A percentile compares a stretch with the other conserved stretches of the same genome.
Conservation (phyloP, 2,888 invertebrate genomes). For the Sarcophaga rosellei region DNA sequence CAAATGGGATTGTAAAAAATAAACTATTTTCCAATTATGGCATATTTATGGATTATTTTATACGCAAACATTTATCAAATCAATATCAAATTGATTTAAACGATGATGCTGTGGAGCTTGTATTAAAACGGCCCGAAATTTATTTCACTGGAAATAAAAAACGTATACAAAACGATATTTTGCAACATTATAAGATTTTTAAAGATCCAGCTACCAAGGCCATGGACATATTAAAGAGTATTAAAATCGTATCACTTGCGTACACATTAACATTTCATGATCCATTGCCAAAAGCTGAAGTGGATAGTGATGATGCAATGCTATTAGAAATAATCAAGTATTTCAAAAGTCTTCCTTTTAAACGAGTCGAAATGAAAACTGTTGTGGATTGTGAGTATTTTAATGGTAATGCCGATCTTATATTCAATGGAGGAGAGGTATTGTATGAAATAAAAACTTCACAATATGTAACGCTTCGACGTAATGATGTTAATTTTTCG, state of each 20-base stretch:
- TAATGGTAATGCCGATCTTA: conserved; percentile 34
- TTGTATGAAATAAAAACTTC: conserved; percentile 54
- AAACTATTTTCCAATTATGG: neutral
- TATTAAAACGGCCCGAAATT: neutral
- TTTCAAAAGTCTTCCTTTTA: conserved; percentile 12
- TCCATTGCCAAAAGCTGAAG: conserved; percentile 7
- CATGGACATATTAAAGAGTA: conserved; percentile 31
- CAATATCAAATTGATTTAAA: neutral
- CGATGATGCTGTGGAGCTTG: conserved; percentile 17
- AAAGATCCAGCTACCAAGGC: conserved; percentile 10
- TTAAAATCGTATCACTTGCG: conserved; percentile 31
- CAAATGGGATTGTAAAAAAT: neutral
- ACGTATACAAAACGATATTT: neutral
- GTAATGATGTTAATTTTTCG: neutral
- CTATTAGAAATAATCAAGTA: conserved; percentile 16
- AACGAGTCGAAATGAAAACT: neutral
- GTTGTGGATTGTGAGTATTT: conserved; percentile 12
- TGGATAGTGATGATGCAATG: neutral
- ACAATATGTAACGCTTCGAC: neutral
- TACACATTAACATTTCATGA: conserved; percentile 12
- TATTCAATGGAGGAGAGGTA: conserved; percentile 26
- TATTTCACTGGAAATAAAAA: conserved; percentile 18
- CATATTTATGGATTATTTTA: conserved; percentile 36
- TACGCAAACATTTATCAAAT: conserved; percentile 31
- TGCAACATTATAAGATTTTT: conserved; percentile 29